These are phyloP conservation scores for Lerema accius DNA, from an alignment of 1,140 invertebrate genomes.

Conservation along the genomic window DNA sequence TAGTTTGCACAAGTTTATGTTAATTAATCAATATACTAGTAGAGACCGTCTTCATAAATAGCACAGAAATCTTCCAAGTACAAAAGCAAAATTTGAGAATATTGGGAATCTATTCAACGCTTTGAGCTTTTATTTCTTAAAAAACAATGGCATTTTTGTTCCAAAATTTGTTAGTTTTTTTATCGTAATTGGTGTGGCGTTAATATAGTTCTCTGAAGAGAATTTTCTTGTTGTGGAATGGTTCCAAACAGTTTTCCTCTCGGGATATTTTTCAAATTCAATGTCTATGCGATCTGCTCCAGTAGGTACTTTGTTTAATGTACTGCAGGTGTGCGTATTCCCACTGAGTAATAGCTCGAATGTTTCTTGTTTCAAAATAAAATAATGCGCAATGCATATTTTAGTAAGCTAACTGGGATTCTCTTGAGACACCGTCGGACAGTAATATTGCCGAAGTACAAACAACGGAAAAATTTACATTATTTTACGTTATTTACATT, in stretches of 20 bases:
- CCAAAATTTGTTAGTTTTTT: neutral
- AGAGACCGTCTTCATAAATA: neutral
- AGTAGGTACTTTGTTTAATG: slow-evolving; percentile 58
- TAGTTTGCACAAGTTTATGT: too few species aligned
- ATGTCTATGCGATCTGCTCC: slow-evolving; percentile 52
- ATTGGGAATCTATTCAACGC: too few species aligned
- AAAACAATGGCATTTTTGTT: too few species aligned
- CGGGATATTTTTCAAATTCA: slow-evolving; percentile 62
- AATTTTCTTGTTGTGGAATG: slow-evolving; percentile 39
- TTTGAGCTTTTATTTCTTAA: neutral
- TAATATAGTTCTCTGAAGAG: slow-evolving; percentile 8
- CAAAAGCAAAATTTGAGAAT: neutral
- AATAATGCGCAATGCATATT: slow-evolving; percentile 54
- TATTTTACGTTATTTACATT: slow-evolving; percentile 12
- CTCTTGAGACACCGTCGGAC: slow-evolving; percentile 32
- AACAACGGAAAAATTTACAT: slow-evolving; percentile 28
- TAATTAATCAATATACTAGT: too few species aligned
- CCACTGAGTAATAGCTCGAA: slow-evolving; percentile 47
- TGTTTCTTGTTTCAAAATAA: slow-evolving; percentile 45
- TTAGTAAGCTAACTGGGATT: slow-evolving; percentile 37
- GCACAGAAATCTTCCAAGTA: neutral
- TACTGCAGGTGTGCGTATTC: slow-evolving; percentile 52
- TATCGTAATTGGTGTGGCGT: too few species aligned
- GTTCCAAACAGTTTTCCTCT: slow-evolving; percentile 42
- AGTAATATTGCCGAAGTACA: slow-evolving; percentile 28